These are phyloP conservation scores for Erythrocercus mccallii DNA, from an alignment of 2,113 vertebrate genomes.

Conservation along the genomic window DNA sequence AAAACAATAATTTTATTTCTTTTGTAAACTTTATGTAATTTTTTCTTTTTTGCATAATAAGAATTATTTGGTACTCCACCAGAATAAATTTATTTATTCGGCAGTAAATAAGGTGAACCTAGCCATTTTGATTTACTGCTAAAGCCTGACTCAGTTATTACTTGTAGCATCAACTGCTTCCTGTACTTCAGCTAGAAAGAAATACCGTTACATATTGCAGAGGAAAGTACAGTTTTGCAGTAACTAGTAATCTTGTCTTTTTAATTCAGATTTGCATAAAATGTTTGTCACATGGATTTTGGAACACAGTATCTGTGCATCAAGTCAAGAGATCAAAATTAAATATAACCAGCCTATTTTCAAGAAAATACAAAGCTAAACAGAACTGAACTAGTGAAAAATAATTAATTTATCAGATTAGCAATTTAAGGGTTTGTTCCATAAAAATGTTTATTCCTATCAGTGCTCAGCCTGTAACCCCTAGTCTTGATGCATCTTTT, in stretches of 20 bases:
- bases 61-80: background rate
- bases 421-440: background rate
- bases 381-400: background rate
- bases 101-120: background rate
- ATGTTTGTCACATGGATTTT: background rate
- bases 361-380: background rate
- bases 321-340: background rate
- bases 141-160: background rate
- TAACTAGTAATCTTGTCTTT: background rate
- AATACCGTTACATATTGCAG: background rate
- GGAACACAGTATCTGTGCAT: background rate
- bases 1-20: background rate
- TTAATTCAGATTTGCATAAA: background rate
- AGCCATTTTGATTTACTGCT: background rate
- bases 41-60: background rate
- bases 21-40: background rate
- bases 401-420: background rate
- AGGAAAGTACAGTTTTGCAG: background rate
- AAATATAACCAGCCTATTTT: background rate
- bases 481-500: background rate
- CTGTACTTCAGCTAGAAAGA: background rate
- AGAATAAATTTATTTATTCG: background rate
- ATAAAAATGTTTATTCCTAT: background rate
- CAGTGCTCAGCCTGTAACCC: background rate
- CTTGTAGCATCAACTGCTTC: background rate